Evolutionary conservation across 2,888 invertebrate species (phyloP), one percentile per base, ranked within the genome.

Genomic region (Hypena proboscidalis): DNA sequence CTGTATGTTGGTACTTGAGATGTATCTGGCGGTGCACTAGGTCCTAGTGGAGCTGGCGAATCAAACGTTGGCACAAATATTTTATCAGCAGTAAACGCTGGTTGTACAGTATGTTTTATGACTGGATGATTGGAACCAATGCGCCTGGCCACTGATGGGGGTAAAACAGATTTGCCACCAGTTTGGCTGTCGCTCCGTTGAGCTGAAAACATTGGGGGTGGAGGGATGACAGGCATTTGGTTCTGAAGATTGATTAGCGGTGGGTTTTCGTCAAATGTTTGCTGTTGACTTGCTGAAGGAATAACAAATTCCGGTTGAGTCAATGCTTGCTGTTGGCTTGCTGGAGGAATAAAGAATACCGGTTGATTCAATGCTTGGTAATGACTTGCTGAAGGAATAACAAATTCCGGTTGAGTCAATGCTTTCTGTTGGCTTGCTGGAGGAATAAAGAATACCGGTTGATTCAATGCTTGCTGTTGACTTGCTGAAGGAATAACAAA

Each of bases 201-300:
- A 35, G 82, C 79, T 1, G 86, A 83, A 53, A 88, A 89, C 85
- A 85, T 87, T 0, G 87, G 85, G 1, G 90, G 90, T 2, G 89
- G 90, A 4, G 90, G 86, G 38, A 89, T 85, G 0, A 84, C 73
- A 11, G 44, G 38, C 0, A 38, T 19, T 11, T 38, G 13, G 23
- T 38, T 38, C n/a, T 44, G 44, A n/a, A 44, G 25, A 38, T 44
- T 37, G 1, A 38, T 44, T 1, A 47, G 37, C 1, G 52, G 31
- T 1, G 45, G 22, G 8, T 32, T 29, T 7, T 59, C 51, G 26
- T 52, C 52, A 31, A 31, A 33, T 6, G 38, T 7, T 37, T 41
- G 51, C 4, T 23, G 14, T 25, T 38, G 39, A 10, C 22, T 38
- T n/a, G 48, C 47, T 10, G 22, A 27, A 3, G 47, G 13, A 32